Conservation (phyloP, 2,113 vertebrate genomes). For the Mirounga angustirostris region DNA sequence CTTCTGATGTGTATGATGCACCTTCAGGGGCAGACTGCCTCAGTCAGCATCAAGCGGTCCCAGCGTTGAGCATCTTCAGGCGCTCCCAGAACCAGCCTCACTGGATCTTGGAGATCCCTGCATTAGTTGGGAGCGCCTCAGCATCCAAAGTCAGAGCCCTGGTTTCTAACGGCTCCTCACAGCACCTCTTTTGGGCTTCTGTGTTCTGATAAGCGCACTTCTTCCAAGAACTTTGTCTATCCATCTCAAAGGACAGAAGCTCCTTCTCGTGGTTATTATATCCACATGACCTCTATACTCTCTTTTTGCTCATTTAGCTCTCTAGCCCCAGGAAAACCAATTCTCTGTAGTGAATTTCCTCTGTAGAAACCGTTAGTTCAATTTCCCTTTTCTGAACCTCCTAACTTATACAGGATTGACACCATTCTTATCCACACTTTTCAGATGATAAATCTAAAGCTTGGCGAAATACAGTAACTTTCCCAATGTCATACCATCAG, state of each 20-base stretch:
- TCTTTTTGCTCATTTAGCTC: neutral
- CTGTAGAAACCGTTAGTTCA: neutral
- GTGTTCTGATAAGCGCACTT: neutral
- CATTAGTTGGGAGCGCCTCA: rapidly evolving
- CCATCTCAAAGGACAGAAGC: too few species aligned
- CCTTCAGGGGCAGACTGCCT: rapidly evolving
- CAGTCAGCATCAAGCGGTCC: neutral
- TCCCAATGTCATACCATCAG: neutral
- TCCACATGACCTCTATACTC: neutral
- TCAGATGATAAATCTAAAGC: neutral
- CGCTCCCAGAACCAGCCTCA: neutral
- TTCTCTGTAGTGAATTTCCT: neutral
- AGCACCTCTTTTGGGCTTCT: neutral
- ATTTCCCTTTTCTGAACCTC: conserved; percentile 33
- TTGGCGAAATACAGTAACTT: neutral
- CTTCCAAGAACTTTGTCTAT: neutral
- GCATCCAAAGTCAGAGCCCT: neutral
- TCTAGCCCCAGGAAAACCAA: neutral
- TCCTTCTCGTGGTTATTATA: neutral
- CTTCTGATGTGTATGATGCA: neutral
- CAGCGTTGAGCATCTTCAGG: neutral
- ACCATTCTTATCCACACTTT: neutral
- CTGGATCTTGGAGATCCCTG: neutral
- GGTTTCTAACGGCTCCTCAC: too few species aligned
- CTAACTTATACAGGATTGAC: neutral